Evolutionary conservation across 2,797 vertebrate genomes (phyloP).

Genomic region (Anguilla anguilla): DNA sequence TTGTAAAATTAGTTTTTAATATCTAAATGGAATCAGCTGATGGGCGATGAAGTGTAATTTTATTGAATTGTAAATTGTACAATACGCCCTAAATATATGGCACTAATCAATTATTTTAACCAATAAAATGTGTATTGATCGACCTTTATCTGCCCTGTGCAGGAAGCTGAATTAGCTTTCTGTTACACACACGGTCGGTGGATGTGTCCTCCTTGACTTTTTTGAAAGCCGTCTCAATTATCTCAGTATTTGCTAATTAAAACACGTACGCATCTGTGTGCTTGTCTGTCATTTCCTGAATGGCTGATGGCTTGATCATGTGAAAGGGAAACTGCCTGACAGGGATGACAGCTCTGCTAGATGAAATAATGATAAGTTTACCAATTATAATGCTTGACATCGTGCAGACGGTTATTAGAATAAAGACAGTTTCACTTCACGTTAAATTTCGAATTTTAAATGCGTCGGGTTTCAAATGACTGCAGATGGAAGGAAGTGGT

Average conservation of each 20-base stretch:
- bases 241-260: not conserved
- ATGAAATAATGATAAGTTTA: not conserved
- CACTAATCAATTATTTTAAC: not conserved
- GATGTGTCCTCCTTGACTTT: not conserved
- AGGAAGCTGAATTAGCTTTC: not conserved
- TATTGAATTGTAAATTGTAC: not conserved
- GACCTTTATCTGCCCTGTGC: not conserved
- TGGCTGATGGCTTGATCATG: not conserved
- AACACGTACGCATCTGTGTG: not conserved
- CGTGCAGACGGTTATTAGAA: not conserved
- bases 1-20: not conserved
- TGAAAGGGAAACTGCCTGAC: not conserved
- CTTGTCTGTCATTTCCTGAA: not conserved
- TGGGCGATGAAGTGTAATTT: not conserved
- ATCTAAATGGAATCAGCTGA: not conserved
- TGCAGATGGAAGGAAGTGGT: too few relatives aligned
- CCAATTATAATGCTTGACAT: not conserved
- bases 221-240: not conserved
- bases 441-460: too few relatives aligned
- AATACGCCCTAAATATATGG: not conserved
- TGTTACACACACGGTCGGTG: not conserved
- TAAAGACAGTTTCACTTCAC: not conserved
- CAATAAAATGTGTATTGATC: not conserved
- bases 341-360: not conserved
- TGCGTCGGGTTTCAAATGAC: too few relatives aligned